These are phyloP conservation scores for Ophiodon elongatus DNA, from an alignment of 2,113 vertebrate species.

Conservation along the genomic window DNA sequence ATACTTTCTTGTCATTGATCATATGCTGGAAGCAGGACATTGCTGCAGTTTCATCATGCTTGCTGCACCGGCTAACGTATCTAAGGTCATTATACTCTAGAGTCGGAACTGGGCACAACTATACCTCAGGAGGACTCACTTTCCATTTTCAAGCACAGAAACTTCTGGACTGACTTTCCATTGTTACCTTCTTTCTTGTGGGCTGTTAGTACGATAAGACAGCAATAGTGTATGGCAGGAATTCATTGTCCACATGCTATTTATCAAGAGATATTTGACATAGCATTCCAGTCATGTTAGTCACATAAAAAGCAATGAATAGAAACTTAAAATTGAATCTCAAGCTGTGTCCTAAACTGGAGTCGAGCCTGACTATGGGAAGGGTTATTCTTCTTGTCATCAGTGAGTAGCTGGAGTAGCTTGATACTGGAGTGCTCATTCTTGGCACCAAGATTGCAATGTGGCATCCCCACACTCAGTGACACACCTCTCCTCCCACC, in stretches of 20 bases:
- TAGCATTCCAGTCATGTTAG: constrained; percentile 3
- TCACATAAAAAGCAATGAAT: background rate
- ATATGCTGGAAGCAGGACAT: constrained; percentile 71
- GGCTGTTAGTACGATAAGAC: background rate
- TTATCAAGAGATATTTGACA: constrained; percentile 4
- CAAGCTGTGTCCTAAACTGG: constrained; percentile 5
- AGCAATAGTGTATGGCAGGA: background rate
- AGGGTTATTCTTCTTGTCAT: constrained; percentile 4
- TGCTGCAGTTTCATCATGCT: constrained; percentile 82
- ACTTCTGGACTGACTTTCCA: constrained; percentile 27
- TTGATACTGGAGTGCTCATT: background rate
- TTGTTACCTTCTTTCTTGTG: constrained; percentile 3
- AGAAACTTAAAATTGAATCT: background rate
- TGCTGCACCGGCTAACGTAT: constrained; percentile 71
- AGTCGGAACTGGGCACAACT: constrained; percentile 31
- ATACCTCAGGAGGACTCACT: constrained; percentile 49
- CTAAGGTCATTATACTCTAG: constrained; percentile 74
- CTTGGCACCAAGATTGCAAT: background rate
- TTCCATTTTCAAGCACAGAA: constrained; percentile 39
- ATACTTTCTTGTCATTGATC: constrained; percentile 79
- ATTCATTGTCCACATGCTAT: constrained; percentile 4
- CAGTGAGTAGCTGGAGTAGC: constrained; percentile 1
- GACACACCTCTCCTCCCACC: background rate
- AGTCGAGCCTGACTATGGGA: background rate
- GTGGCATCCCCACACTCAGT: too few species aligned